A percentile compares a stretch with the other conserved stretches of the same genome.
These are phyloP conservation scores for Mimumesa dahlbomi DNA, from an alignment of 2,888 invertebrate species.

Conservation along the genomic window DNA sequence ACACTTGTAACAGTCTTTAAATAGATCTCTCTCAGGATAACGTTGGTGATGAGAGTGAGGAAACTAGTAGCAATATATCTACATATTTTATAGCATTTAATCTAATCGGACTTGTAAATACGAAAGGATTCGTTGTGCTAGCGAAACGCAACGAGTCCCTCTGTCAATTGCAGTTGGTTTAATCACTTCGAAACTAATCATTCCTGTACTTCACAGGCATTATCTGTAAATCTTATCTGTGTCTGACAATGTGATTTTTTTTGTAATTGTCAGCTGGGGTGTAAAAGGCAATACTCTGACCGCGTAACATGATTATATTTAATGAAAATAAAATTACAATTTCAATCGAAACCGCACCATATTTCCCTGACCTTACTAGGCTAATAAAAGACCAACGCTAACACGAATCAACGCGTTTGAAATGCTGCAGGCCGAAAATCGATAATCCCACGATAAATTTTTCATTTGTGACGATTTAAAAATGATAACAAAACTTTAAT, in stretches of 20 bases:
- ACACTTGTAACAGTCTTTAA: too few relatives aligned
- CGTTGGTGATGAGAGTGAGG: conserved; percentile 1
- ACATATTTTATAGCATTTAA: conserved; percentile 53
- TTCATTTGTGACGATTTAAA: too few relatives aligned
- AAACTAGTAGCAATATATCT: conserved; percentile 47
- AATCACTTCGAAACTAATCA: conserved; percentile 27
- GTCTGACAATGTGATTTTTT: conserved; percentile 45
- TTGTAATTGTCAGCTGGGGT: conserved; percentile 50
- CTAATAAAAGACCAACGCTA: too few relatives aligned
- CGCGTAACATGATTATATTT: conserved; percentile 55
- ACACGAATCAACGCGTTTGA: too few relatives aligned
- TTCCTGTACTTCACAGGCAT: conserved; percentile 42
- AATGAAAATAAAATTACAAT: conserved; percentile 58
- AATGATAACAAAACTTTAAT: too few relatives aligned
- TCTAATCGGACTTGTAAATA: conserved; percentile 42
- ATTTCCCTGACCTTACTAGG: background rate
- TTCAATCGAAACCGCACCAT: conserved; percentile 29
- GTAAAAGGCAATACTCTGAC: conserved; percentile 55
- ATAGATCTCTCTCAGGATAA: conserved; percentile 17
- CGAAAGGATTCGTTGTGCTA: conserved; percentile 10
- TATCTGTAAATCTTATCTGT: conserved; percentile 34
- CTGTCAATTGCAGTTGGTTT: conserved; percentile 59
- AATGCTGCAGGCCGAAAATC: too few relatives aligned
- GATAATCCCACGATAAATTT: too few relatives aligned
- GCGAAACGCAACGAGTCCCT: conserved; percentile 19